Conservation (phyloP, 2,888 invertebrate species). For the Axea sp. region DNA sequence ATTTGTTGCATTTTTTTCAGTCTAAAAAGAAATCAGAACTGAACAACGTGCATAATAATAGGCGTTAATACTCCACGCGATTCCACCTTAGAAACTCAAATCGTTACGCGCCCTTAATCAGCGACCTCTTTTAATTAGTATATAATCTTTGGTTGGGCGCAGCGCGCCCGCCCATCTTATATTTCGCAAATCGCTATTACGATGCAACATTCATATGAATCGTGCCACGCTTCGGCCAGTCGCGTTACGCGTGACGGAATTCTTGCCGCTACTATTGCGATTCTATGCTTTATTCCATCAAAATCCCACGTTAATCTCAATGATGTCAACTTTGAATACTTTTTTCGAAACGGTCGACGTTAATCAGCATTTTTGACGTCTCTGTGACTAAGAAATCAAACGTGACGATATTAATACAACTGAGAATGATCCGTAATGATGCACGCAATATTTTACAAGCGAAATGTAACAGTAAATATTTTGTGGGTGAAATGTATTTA, state of each 20-base stretch:
- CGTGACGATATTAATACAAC: too few species aligned
- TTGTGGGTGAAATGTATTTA: too few species aligned
- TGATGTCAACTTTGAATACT: constrained; percentile 20
- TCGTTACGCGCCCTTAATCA: constrained; percentile 62
- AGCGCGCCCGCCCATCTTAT: constrained; percentile 62
- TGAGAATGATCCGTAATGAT: too few species aligned
- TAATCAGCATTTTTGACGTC: too few species aligned
- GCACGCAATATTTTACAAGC: too few species aligned
- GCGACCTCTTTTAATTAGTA: constrained; percentile 63
- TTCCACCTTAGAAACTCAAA: constrained; percentile 57
- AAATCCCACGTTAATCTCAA: constrained; percentile 38
- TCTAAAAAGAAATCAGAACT: constrained; percentile 47
- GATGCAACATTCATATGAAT: constrained; percentile 64
- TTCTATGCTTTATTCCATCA: constrained; percentile 23
- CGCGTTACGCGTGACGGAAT: constrained; percentile 62
- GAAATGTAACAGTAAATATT: too few species aligned
- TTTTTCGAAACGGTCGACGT: not conserved
- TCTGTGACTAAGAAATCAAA: too few species aligned
- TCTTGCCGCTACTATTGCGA: constrained; percentile 46
- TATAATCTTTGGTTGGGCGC: constrained; percentile 63
- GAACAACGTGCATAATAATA: constrained; percentile 42
- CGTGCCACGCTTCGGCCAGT: constrained; percentile 62
- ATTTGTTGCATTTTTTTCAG: constrained; percentile 35
- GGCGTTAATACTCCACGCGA: constrained; percentile 56
- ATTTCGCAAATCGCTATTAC: constrained; percentile 64